These are phyloP conservation scores for Pangasius sanitwongsei DNA, from an alignment of 2,797 vertebrate genomes.

Conservation along the genomic window DNA sequence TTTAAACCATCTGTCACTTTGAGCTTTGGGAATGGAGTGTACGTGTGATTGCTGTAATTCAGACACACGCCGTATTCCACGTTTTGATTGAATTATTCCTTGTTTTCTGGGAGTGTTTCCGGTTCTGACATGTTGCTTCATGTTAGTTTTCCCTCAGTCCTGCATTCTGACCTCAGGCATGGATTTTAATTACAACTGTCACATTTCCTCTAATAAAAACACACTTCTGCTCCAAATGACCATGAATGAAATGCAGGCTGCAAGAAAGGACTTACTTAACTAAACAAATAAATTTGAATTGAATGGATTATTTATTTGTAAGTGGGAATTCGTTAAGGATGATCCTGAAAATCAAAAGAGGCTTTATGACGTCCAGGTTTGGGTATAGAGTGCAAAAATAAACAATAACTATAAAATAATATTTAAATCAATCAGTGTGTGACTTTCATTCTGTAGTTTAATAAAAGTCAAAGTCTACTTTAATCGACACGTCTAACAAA, in stretches of 20 bases:
- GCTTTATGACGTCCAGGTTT: too few relatives aligned
- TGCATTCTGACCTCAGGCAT: not conserved
- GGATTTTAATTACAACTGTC: not conserved
- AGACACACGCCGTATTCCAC: not conserved
- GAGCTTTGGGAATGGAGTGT: not conserved
- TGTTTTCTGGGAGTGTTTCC: not conserved
- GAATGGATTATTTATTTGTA: not conserved
- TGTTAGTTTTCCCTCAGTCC: not conserved
- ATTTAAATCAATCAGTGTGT: too few relatives aligned
- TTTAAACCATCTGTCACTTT: not conserved
- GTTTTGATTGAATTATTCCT: not conserved
- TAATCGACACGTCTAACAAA: too few relatives aligned
- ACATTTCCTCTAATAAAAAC: too few relatives aligned
- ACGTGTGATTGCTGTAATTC: not conserved
- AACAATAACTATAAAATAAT: not conserved
- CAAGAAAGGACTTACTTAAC: too few relatives aligned
- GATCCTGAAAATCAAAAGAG: too few relatives aligned
- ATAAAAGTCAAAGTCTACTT: too few relatives aligned
- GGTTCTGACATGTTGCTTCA: not conserved
- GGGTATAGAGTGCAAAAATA: too few relatives aligned
- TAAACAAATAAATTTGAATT: not conserved
- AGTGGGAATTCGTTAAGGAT: not conserved
- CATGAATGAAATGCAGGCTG: too few relatives aligned
- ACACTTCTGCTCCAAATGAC: too few relatives aligned
- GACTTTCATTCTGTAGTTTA: too few relatives aligned